Conservation (phyloP, 2,113 vertebrate genomes). For the Peromyscus californicus region DNA sequence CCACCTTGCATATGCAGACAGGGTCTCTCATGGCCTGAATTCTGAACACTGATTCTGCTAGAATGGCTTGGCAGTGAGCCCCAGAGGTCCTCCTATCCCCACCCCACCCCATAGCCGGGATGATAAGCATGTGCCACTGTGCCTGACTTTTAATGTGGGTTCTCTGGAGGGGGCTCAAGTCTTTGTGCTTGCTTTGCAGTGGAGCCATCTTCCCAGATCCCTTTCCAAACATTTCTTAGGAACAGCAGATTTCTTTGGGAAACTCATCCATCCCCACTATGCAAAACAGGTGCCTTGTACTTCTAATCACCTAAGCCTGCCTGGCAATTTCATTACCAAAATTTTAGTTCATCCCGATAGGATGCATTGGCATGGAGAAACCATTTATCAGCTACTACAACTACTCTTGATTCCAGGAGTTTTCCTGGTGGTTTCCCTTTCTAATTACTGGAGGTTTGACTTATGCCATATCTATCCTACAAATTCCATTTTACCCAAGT, state of each 20-base stretch:
- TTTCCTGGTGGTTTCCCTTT: neutral
- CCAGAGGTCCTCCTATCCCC: too few relatives aligned
- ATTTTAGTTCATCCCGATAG: neutral
- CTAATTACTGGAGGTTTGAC: neutral
- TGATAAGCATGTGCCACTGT: neutral
- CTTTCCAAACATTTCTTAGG: neutral
- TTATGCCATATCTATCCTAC: neutral
- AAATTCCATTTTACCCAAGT: neutral
- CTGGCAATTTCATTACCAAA: neutral
- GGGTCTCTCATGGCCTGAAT: neutral
- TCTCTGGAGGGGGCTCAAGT: neutral
- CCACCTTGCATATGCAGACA: neutral
- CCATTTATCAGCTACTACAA: neutral
- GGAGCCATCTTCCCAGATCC: neutral
- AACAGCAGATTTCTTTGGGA: neutral
- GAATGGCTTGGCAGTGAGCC: neutral
- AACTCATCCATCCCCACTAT: neutral
- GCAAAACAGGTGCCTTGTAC: neutral
- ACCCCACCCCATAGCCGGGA: neutral
- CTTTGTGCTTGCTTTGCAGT: neutral
- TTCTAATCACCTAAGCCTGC: neutral
- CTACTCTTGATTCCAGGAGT: neutral
- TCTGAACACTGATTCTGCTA: neutral
- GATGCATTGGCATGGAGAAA: neutral
- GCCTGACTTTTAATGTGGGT: too few relatives aligned